Percentiles rank a stretch among this genome's conserved stretches.
phyloP scores from a whole-genome alignment of 2,888 invertebrate genomes.

The Cryptus armator region DNA sequence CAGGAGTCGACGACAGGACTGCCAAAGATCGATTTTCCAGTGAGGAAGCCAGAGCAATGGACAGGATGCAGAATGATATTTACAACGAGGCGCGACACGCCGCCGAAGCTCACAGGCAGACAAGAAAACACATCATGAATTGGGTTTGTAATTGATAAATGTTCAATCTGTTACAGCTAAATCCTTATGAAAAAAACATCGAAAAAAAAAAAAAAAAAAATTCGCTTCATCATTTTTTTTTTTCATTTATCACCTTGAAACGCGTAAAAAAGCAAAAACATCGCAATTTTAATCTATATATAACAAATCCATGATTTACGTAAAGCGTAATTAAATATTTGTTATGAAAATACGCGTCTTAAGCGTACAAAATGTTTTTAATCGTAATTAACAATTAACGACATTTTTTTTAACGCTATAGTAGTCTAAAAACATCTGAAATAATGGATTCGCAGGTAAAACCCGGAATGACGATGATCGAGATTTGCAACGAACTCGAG shows the following conservation, averaged over 20 bases:
- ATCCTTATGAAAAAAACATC: too few relatives aligned
- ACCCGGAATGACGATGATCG: conserved; percentile 99
- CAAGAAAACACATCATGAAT: conserved; percentile 95
- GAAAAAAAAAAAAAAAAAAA: too few relatives aligned
- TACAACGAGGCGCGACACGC: conserved; percentile 98
- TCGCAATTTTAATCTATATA: too few relatives aligned
- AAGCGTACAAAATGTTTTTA: too few relatives aligned
- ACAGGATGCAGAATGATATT: conserved; percentile 95
- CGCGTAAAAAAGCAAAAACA: too few relatives aligned
- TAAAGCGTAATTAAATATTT: too few relatives aligned
- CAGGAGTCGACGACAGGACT: conserved; percentile 92
- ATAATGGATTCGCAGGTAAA: conserved; percentile 87
- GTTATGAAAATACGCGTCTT: too few relatives aligned
- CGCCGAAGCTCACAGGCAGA: conserved; percentile 98
- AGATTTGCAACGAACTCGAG: conserved; percentile 98
- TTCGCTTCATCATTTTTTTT: too few relatives aligned
- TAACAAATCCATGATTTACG: too few relatives aligned
- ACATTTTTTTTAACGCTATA: too few relatives aligned
- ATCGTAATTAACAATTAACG: too few relatives aligned
- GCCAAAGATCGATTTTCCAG: conserved; percentile 94
- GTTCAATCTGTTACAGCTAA: background rate
- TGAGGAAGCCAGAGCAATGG: conserved; percentile 96
- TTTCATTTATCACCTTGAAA: too few relatives aligned
- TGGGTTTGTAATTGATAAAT: conserved; percentile 86
- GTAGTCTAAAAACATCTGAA: background rate